These are phyloP conservation scores for Diarsia brunnea DNA, from an alignment of 2,888 invertebrate species.

Conservation along the genomic window DNA sequence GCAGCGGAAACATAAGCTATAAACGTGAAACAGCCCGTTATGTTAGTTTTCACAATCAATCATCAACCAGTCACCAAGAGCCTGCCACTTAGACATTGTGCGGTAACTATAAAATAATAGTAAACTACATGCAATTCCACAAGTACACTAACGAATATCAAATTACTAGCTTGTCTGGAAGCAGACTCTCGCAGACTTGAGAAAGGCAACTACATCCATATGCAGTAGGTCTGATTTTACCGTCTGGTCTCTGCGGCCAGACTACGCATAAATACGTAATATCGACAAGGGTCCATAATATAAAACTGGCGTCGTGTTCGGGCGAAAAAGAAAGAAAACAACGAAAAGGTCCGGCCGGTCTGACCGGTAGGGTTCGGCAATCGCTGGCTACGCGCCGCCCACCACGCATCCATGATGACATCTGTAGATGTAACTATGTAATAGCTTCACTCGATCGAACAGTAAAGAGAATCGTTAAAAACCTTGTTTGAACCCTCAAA, in stretches of 20 bases:
- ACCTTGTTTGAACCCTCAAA: conserved; percentile 3
- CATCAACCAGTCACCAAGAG: conserved; percentile 23
- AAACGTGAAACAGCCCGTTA: conserved; percentile 38
- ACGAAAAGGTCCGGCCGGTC: conserved; percentile 42
- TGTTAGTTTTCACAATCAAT: conserved; percentile 41
- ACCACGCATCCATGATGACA: conserved; percentile 27
- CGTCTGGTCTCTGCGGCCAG: conserved; percentile 8
- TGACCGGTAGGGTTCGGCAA: conserved; percentile 38
- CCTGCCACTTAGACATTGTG: conserved; percentile 21
- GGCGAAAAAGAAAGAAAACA: conserved; percentile 37
- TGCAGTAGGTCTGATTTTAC: conserved; percentile 13
- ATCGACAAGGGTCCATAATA: conserved; percentile 26
- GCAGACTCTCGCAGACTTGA: conserved; percentile 1
- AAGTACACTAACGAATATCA: conserved; percentile 30
- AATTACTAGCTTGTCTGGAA: conserved; percentile 13
- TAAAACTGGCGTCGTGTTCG: conserved; percentile 32
- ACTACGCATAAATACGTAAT: conserved; percentile 24
- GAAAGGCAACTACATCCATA: conserved; percentile 12
- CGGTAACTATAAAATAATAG: conserved; percentile 23
- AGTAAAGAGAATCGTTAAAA: neutral
- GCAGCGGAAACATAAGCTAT: conserved; percentile 55
- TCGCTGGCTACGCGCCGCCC: conserved; percentile 6
- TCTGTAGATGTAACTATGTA: conserved; percentile 20
- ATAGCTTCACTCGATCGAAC: neutral
- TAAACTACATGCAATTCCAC: conserved; percentile 9